phyloP scores from a whole-genome alignment of 2,888 invertebrate species.

The Cerastoderma edule region DNA sequence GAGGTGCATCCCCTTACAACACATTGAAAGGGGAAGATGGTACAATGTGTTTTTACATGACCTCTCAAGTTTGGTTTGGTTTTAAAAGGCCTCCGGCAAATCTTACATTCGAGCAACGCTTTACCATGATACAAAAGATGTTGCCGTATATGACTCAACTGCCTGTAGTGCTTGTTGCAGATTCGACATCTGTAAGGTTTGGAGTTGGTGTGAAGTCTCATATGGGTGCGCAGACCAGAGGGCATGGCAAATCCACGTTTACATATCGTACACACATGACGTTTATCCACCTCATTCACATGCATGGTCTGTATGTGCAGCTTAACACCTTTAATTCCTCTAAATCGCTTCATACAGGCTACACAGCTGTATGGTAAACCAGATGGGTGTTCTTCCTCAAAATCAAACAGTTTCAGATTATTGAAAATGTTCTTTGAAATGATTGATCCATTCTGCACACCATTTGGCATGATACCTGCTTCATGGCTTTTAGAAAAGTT shows the following conservation, averaged over 20 bases:
- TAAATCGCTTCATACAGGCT: conserved; percentile 36
- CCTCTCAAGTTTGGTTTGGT: background rate
- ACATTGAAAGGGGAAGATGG: conserved; percentile 36
- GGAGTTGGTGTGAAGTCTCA: conserved; percentile 44
- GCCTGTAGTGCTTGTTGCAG: conserved; percentile 43
- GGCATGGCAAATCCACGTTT: conserved; percentile 41
- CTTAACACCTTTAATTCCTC: conserved; percentile 25
- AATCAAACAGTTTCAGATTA: background rate
- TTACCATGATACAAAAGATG: conserved; percentile 41
- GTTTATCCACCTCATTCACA: conserved; percentile 41
- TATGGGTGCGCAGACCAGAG: conserved; percentile 39
- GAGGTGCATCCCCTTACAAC: conserved; percentile 13
- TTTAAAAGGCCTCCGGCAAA: conserved; percentile 32
- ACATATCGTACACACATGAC: conserved; percentile 44
- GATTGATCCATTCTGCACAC: background rate
- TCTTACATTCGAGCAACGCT: conserved; percentile 16
- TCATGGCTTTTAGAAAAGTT: background rate
- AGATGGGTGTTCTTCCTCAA: conserved; percentile 13
- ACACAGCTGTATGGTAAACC: conserved; percentile 34
- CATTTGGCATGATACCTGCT: background rate
- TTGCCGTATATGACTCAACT: conserved; percentile 42
- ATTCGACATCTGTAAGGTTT: conserved; percentile 45
- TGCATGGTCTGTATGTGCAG: conserved; percentile 40
- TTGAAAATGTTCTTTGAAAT: background rate
- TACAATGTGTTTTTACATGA: conserved; percentile 31